These are phyloP conservation scores for Drosophila burlai DNA, from an alignment of 1,140 invertebrate genomes.

Conservation along the genomic window DNA sequence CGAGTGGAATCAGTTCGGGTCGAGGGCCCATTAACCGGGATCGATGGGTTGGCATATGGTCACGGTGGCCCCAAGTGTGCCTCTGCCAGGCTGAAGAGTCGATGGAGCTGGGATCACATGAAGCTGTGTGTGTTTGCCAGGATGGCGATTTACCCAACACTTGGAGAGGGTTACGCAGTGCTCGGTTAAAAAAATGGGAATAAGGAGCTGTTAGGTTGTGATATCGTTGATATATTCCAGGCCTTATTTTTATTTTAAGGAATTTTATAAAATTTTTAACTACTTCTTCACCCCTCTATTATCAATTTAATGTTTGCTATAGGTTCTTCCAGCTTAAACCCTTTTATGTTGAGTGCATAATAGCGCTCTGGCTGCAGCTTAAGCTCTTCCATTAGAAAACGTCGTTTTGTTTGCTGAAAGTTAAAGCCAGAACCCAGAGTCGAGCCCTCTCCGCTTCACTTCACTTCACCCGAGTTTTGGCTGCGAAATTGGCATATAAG, in stretches of 20 bases:
- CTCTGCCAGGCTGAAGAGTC: background rate
- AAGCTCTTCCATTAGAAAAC: slow-evolving; percentile 29
- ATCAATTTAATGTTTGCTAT: background rate
- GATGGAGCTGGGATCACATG: slow-evolving; percentile 1
- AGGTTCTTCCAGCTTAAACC: background rate
- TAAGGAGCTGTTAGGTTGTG: background rate
- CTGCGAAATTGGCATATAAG: slow-evolving; percentile 62
- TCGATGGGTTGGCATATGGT: slow-evolving; percentile 43
- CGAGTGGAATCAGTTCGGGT: slow-evolving; percentile 32
- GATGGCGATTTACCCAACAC: slow-evolving; percentile 3
- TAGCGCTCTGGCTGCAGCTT: background rate
- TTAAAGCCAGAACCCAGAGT: slow-evolving; percentile 24
- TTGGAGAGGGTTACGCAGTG: background rate
- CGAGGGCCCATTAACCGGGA: slow-evolving; percentile 46
- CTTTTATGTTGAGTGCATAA: slow-evolving; percentile 11
- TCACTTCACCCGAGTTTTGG: slow-evolving; percentile 60
- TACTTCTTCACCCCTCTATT: background rate
- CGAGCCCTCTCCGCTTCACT: slow-evolving; percentile 31
- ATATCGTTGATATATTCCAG: background rate
- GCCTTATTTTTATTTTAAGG: background rate
- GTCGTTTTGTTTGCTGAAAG: slow-evolving; percentile 28
- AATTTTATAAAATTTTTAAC: background rate
- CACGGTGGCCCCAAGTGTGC: slow-evolving; percentile 16
- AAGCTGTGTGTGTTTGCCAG: background rate
- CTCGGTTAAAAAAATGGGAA: background rate